Conservation (phyloP, 1,140 invertebrate genomes). For the Agraylea sexmaculata region DNA sequence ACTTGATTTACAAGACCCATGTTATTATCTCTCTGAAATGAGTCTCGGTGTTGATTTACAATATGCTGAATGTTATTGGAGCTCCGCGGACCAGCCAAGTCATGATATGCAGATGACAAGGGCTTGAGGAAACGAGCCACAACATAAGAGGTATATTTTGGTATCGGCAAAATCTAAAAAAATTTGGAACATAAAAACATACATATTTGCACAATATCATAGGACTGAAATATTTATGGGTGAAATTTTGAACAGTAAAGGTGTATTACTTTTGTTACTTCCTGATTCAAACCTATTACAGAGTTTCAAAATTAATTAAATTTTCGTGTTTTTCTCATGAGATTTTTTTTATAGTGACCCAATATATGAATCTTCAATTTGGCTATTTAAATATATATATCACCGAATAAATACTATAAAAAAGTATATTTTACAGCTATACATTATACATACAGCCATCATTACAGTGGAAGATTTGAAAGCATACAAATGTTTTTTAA, state of each 20-base stretch:
- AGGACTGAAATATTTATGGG: background rate
- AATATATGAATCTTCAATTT: too few relatives aligned
- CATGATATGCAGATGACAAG: constrained; percentile 80
- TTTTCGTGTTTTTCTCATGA: too few relatives aligned
- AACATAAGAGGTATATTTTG: constrained; percentile 86
- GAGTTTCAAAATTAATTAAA: too few relatives aligned
- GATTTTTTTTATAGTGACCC: too few relatives aligned
- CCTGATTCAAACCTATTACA: too few relatives aligned
- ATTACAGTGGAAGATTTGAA: too few relatives aligned
- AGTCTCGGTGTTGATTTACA: constrained; percentile 68
- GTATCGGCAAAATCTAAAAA: constrained; percentile 56
- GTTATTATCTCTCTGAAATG: constrained; percentile 75
- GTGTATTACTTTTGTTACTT: too few relatives aligned
- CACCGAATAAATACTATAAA: too few relatives aligned
- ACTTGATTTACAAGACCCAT: constrained; percentile 69
- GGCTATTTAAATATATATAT: too few relatives aligned
- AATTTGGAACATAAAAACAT: constrained; percentile 3
- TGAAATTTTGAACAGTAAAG: constrained; percentile 22
- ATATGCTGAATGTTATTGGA: constrained; percentile 59
- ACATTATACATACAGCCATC: too few relatives aligned
- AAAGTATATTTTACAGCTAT: too few relatives aligned
- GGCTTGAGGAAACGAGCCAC: constrained; percentile 84
- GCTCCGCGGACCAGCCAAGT: constrained; percentile 71
- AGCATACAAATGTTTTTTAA: too few relatives aligned
- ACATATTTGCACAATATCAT: background rate